These are phyloP conservation scores for Acrocephalus scirpaceus DNA, from an alignment of 2,797 vertebrate genomes.

Conservation along the genomic window DNA sequence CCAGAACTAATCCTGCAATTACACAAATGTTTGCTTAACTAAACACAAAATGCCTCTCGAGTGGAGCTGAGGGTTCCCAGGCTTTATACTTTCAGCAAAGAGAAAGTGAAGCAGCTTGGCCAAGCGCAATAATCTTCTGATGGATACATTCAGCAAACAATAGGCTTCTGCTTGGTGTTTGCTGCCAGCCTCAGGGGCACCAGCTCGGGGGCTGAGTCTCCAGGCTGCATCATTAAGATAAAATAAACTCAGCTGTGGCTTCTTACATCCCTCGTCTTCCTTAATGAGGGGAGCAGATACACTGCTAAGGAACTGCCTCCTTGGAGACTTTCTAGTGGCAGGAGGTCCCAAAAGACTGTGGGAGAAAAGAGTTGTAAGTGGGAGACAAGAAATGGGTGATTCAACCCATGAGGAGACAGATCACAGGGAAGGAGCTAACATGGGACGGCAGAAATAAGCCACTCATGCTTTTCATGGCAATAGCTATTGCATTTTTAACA, in stretches of 20 bases:
- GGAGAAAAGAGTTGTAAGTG: not conserved
- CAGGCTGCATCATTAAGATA: not conserved
- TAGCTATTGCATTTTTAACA: not conserved
- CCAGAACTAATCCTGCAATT: constrained; percentile 48
- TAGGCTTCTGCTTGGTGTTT: not conserved
- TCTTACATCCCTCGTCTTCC: not conserved
- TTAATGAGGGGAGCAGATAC: not conserved
- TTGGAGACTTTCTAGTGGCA: not conserved
- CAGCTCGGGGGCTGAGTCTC: not conserved
- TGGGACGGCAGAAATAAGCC: not conserved
- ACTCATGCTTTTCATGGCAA: not conserved
- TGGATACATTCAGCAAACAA: constrained; percentile 25
- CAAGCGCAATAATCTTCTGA: not conserved
- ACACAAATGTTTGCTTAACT: constrained; percentile 9
- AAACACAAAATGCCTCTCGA: not conserved
- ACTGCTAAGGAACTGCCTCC: not conserved
- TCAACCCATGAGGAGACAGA: not conserved
- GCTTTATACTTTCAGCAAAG: not conserved
- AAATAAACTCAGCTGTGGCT: not conserved
- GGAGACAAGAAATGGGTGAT: not conserved
- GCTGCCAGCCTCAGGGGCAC: not conserved
- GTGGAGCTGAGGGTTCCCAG: not conserved
- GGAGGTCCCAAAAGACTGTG: not conserved
- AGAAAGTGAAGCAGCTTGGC: not conserved
- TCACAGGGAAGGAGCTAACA: not conserved